Evolutionary conservation across 2,113 vertebrate species (phyloP), one percentile per base, ranked within the genome.

Genomic region (Lontra canadensis): DNA sequence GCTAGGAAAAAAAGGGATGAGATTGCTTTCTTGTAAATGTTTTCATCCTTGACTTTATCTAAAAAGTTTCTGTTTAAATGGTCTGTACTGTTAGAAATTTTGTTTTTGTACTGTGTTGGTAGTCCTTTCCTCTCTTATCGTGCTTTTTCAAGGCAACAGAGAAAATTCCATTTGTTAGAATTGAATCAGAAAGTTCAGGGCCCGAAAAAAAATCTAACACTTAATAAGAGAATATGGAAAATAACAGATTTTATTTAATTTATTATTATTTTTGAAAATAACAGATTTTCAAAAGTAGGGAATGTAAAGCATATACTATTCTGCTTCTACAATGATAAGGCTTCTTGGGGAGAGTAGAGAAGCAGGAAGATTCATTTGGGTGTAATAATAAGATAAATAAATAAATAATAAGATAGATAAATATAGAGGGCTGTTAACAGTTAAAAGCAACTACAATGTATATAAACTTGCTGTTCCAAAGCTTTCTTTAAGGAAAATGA

Each of bases 1-100:
- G 11, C 5, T 88, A 7, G 7, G n/a, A 44, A 44, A 83, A 78
- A 78, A 49, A n/a, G 55, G 47, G 84, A 74, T 74, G 81, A 81
- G 6, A 82, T 94, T 94, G 97, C 14, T 92, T 95, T 96, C 74
- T 49, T 76, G 83, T 91, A 95, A 96, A 91, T 96, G 12, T 89
- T 90, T 80, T 89, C 36, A 84, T 42, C 55, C 63, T 74, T 88
- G 78, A 76, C 44, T 94, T 97, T 76, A 92, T 95, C 74, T 94
- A 74, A 78, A 80, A 95, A 69, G 36, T 86, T 90, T 93, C 79
- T 91, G 69, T 88, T 71, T 49, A 78, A 86, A 81, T 79, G 34
- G 25, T 25, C 25, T 81, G 14, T 36, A 34, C 36, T 94, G 29
- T 83, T 52, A 86, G 67, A 90, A 73, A 73, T 76, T 61, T 94